phyloP scores from a whole-genome alignment of 1,140 invertebrate species.

The Drosophila bocqueti region DNA sequence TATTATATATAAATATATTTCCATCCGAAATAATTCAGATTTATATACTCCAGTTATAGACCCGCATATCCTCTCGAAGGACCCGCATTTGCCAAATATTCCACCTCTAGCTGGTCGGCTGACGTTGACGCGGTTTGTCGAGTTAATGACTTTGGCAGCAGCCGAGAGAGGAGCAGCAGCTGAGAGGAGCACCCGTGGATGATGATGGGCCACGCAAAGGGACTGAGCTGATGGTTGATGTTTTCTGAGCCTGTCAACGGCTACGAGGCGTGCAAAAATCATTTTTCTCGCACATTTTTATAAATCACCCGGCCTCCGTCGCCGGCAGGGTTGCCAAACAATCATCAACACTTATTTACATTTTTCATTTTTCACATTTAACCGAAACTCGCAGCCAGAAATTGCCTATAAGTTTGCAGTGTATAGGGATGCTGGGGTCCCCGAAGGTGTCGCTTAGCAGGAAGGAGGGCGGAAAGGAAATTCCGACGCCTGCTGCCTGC shows the following conservation, averaged over 20 bases:
- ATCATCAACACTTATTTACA: constrained; percentile 74
- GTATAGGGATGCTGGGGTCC: constrained; percentile 34
- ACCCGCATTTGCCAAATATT: neutral
- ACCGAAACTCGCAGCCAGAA: constrained; percentile 28
- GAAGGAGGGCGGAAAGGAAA: constrained; percentile 44
- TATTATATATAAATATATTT: no score
- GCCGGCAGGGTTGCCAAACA: constrained; percentile 34
- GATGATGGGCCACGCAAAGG: constrained; percentile 19
- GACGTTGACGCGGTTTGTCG: constrained; percentile 71
- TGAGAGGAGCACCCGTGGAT: constrained; percentile 32
- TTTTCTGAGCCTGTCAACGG: constrained; percentile 50
- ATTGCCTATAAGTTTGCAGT: constrained; percentile 65
- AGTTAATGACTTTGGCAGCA: constrained; percentile 79
- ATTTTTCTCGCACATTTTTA: constrained; percentile 79
- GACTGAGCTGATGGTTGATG: constrained; percentile 25
- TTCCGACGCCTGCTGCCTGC: constrained; percentile 51
- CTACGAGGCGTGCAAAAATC: constrained; percentile 79
- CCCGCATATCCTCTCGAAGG: neutral
- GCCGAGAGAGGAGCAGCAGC: constrained; percentile 36
- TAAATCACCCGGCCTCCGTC: constrained; percentile 35
- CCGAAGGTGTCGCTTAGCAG: constrained; percentile 59
- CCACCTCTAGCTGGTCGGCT: constrained; percentile 39
- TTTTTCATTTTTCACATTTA: constrained; percentile 73
- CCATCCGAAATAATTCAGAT: neutral
- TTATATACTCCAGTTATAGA: neutral